These are phyloP conservation scores for Papilio machaon DNA, from an alignment of 1,140 invertebrate genomes.

Conservation along the genomic window DNA sequence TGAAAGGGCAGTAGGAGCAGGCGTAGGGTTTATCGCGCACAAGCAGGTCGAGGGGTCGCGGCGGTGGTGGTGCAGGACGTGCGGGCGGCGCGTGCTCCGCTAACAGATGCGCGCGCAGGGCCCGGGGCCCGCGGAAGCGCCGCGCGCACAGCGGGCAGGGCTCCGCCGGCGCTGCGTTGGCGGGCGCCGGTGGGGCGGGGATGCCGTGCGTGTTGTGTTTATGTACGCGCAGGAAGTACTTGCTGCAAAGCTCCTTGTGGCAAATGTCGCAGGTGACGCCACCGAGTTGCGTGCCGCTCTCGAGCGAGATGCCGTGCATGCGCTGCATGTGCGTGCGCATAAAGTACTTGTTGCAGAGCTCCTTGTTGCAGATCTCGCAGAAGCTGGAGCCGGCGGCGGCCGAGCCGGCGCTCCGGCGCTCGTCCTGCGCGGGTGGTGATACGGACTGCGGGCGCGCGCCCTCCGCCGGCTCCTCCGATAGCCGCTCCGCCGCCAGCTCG, in stretches of 20 bases:
- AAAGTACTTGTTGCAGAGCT: constrained; percentile 99
- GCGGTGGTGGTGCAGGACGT: constrained; percentile 83
- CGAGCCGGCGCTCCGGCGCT: constrained; percentile 80
- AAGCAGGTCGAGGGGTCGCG: constrained; percentile 77
- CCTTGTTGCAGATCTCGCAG: constrained; percentile 99
- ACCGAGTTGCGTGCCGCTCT: constrained; percentile 94
- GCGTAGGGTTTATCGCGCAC: constrained; percentile 88
- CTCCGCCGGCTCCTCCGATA: constrained; percentile 77
- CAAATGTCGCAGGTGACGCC: constrained; percentile 98
- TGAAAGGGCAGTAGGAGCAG: constrained; percentile 94
- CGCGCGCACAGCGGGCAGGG: constrained; percentile 92
- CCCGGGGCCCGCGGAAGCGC: constrained; percentile 94
- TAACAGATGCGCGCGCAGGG: constrained; percentile 93
- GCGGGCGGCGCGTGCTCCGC: constrained; percentile 88
- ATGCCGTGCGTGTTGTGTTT: constrained; percentile 99
- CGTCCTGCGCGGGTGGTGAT: constrained; percentile 70
- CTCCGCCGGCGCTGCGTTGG: constrained; percentile 82
- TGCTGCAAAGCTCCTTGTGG: constrained; percentile 98
- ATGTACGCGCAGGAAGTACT: constrained; percentile 98
- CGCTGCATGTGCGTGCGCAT: constrained; percentile 99
- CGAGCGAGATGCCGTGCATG: constrained; percentile 99
- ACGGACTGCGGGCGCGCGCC: constrained; percentile 66
- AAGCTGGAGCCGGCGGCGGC: constrained; percentile 87
- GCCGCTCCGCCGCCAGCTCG: constrained; percentile 85
- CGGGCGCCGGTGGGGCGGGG: constrained; percentile 81